Evolutionary conservation across 37 sponge, comb jelly and placozoan genomes (phyloP).

Genomic region (Beroe ovata): DNA sequence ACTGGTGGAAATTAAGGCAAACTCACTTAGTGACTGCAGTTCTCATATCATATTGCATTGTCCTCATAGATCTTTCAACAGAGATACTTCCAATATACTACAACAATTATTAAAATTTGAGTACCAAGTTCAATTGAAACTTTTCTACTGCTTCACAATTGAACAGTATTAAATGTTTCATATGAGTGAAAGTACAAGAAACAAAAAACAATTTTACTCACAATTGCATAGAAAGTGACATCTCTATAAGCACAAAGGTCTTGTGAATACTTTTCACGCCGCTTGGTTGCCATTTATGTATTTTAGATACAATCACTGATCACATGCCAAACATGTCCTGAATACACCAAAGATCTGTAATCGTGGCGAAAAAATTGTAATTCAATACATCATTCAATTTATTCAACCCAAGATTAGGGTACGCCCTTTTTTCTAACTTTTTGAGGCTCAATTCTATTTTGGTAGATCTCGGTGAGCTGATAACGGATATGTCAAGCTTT

Average conservation of each 20-base stretch:
- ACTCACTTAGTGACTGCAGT: slow-evolving; percentile 47
- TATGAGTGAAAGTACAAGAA: not conserved
- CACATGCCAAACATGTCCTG: no score
- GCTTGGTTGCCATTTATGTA: slow-evolving; percentile 39
- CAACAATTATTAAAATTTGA: not conserved
- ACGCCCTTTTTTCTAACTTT: no score
- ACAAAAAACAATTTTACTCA: slow-evolving; percentile 2
- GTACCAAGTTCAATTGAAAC: no score
- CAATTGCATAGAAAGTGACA: slow-evolving; percentile 29
- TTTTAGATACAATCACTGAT: no score
- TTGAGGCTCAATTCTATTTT: no score
- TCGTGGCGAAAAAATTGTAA: no score
- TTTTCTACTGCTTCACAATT: no score
- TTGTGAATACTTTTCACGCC: slow-evolving; percentile 19
- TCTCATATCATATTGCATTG: slow-evolving; percentile 41
- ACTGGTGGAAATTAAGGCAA: no score
- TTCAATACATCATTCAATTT: no score
- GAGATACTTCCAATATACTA: slow-evolving; percentile 62
- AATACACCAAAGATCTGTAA: no score
- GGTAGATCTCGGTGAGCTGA: no score
- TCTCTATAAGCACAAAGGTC: slow-evolving; percentile 4
- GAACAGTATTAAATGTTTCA: not conserved
- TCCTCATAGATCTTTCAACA: slow-evolving; percentile 45
- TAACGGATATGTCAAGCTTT: no score
- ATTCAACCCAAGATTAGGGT: not conserved